Evolutionary conservation across 1,140 invertebrate genomes (phyloP), one percentile per base, ranked within the genome.

Genomic region (Diprion similis): DNA sequence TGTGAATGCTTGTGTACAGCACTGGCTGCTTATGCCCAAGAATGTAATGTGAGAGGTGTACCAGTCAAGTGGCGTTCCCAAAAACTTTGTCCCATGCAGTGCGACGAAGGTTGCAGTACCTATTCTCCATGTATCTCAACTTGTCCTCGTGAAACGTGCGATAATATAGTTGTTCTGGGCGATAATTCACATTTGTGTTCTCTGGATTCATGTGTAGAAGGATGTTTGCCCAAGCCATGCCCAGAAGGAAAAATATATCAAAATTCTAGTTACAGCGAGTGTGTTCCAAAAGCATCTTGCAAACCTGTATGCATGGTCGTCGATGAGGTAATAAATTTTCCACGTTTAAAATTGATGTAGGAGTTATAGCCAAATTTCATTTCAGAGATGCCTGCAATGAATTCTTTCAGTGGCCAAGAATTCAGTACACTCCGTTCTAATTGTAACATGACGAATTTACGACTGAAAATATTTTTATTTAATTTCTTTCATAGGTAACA

Each of bases 1-100:
- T 98, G 96, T 82, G 93, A 95, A 72, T 98, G 96, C 86, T 84
- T 97, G 0, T 98, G 96, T 84, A 96, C 96, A 1, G 94, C 96
- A 0, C 87, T 98, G 15, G 93, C 95, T 0, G 93, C 94, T 7
- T 97, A 97, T 85, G 94, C 95, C 18, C 92, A 96, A 78, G 92
- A 93, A 79, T 98, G 96, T 82, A 93, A 92, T 67, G 88, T 89
- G 2, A 89, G 91, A 66, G 93, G 93, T 15, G 90, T 94, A 17
- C 89, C 90, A 8, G 90, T 97, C 10, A 92, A 92, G 76, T 98
- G 96, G 96, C 86, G 96, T 71, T 91, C 91, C 1, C 94, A 94
- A 79, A 89, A 94, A 51, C 86, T 95, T 13, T 98, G 96, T 81
- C 96, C 95, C 1, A 94, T 97, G 84, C 95, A 97, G 84, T 97